phyloP scores from a whole-genome alignment of 2,797 vertebrate genomes.

The Chlorospingus semifuscus region DNA sequence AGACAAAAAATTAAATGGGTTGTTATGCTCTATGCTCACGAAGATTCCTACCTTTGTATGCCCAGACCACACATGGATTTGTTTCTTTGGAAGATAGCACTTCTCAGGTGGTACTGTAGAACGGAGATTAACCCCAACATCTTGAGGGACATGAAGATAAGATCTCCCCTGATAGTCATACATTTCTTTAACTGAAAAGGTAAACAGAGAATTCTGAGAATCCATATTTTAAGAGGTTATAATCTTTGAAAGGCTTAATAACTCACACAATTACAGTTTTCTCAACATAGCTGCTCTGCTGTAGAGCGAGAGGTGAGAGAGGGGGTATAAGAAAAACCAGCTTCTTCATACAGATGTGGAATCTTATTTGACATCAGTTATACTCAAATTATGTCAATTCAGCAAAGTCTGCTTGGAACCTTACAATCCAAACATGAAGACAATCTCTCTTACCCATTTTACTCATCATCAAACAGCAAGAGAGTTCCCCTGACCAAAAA shows the following conservation, averaged over 20 bases:
- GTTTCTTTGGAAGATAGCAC: constrained; percentile 97
- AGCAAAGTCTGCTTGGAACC: neutral
- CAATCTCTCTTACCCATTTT: neutral
- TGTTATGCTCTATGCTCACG: neutral
- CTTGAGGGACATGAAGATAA: constrained; percentile 95
- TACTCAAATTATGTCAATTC: neutral
- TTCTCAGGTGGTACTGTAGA: constrained; percentile 90
- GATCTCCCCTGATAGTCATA: constrained; percentile 98
- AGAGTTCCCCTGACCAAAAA: neutral
- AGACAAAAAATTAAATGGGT: neutral
- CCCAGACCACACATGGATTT: constrained; percentile 97
- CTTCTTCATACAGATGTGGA: neutral
- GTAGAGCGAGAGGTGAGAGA: neutral
- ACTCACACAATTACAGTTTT: neutral
- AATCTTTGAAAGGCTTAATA: neutral
- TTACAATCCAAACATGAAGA: neutral
- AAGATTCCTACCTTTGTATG: constrained; percentile 89
- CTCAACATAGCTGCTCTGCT: neutral
- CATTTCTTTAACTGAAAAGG: constrained; percentile 94
- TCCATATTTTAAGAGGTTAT: neutral
- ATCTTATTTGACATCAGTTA: neutral
- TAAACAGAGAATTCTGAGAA: constrained; percentile 1
- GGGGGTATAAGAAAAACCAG: accelerated
- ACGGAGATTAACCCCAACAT: constrained; percentile 94
- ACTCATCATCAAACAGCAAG: neutral